Percentiles rank a stretch among this genome's conserved stretches.
Conservation (phyloP, 2,113 vertebrate genomes). For the Pteronura brasiliensis region DNA sequence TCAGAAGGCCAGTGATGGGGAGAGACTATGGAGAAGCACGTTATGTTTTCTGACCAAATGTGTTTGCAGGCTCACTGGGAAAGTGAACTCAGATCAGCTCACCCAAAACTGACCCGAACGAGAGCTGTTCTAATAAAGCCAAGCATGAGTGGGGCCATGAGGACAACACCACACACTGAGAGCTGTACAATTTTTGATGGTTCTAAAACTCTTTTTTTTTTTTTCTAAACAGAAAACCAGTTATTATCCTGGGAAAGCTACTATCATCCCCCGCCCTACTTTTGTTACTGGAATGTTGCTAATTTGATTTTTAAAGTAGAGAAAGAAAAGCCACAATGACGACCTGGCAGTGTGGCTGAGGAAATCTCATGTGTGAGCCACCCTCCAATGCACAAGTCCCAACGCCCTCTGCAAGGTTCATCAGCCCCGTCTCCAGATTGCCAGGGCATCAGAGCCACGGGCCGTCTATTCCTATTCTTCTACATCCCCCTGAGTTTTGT, state of each 20-base stretch:
- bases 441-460: neutral
- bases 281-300: neutral
- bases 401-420: neutral
- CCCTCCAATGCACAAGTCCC: neutral
- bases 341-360: neutral
- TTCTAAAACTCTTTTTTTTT: neutral
- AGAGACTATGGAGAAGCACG: neutral
- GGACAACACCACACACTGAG: neutral
- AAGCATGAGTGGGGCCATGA: neutral
- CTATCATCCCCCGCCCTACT: neutral
- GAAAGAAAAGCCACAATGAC: neutral
- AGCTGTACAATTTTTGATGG: neutral
- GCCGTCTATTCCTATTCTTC: neutral
- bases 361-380: neutral
- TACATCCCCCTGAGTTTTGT: neutral
- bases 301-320: neutral
- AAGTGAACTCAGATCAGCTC: neutral
- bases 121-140: accelerated
- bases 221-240: neutral
- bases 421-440: neutral
- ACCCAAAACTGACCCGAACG: too few species aligned
- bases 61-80: neutral
- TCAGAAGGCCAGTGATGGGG: neutral
- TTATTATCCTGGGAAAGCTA: neutral
- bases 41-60: neutral